Evolutionary conservation across 2,113 vertebrate species (phyloP).

Genomic region (Amazona vittata): DNA sequence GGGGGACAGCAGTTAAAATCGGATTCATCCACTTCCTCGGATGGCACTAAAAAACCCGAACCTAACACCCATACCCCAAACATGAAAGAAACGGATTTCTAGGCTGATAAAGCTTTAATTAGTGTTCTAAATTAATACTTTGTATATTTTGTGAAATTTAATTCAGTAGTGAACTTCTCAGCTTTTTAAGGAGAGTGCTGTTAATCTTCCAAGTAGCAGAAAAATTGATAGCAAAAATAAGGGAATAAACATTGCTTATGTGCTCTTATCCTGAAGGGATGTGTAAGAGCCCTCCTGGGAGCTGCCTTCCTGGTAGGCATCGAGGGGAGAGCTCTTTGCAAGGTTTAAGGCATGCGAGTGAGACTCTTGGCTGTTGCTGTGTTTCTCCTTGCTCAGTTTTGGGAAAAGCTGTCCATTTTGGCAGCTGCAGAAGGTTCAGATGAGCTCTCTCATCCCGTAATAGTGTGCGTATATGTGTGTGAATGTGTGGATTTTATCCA

Average conservation of each 20-base stretch:
- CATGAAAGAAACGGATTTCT: neutral
- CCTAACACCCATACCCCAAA: neutral
- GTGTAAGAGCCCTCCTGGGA: neutral
- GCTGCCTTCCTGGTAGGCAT: neutral
- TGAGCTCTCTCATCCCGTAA: neutral
- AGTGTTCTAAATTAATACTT: neutral
- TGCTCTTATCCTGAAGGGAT: neutral
- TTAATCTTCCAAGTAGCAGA: neutral
- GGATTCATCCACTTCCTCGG: neutral
- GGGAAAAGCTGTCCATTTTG: neutral
- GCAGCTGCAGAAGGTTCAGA: neutral
- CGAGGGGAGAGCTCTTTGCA: neutral
- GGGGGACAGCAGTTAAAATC: neutral
- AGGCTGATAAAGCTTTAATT: neutral
- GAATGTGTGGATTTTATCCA: constrained; percentile 16
- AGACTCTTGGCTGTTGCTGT: neutral
- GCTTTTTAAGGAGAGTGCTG: neutral
- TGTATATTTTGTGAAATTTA: neutral
- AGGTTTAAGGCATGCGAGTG: neutral
- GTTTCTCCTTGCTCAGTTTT: neutral
- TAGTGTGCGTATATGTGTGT: neutral
- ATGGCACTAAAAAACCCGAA: neutral
- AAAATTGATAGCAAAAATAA: neutral
- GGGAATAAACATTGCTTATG: neutral
- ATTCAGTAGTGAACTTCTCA: neutral